Evolutionary conservation across 2,113 vertebrate genomes (phyloP), one percentile per base, ranked within the genome.

Genomic region (Chaenogobius annularis): DNA sequence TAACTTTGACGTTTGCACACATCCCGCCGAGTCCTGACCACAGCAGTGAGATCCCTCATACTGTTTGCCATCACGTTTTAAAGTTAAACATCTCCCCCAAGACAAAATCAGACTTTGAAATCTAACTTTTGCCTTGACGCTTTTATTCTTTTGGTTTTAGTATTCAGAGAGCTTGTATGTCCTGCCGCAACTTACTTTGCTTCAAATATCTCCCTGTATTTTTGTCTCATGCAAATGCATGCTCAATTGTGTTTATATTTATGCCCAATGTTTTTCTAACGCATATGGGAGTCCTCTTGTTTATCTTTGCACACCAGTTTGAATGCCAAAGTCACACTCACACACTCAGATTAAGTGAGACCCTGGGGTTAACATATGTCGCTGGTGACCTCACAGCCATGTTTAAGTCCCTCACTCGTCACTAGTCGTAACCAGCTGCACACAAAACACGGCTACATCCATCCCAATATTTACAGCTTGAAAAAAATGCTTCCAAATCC

Each of bases 331-430:
- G 50, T 66, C 54, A 14, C 50, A 26, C 56, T 26, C 74, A 43
- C 55, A 43, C 61, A 48, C 79, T 81, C 67, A 17, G 83, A 87
- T 86, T 85, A 88, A 82, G 70, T 43, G 12, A 66, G 84, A 89
- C 84, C 10, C 1, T 40, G 10, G 74, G 82, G 74, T 85, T 74
- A 84, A 82, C 86, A 83, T 83, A 77, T 86, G 83, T 77, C 74
- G 77, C 64, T 72, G 7, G 73, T 73, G 74, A 74, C 31, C 61
- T 70, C 73, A 46, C 22, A 26, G 68, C 76, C 58, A 64, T 75
- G 74, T 75, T 75, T 73, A 47, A 68, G 44, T 67, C 72, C 64
- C 59, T 66, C 66, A 11, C 77, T 81, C 75, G 23, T 17, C 62
- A 66, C 12, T 0, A 69, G 50, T 65, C 69, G 19, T 10, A 73